Evolutionary conservation across 2,797 vertebrate species (phyloP).

Genomic region (Amblyopsis hoosieri): DNA sequence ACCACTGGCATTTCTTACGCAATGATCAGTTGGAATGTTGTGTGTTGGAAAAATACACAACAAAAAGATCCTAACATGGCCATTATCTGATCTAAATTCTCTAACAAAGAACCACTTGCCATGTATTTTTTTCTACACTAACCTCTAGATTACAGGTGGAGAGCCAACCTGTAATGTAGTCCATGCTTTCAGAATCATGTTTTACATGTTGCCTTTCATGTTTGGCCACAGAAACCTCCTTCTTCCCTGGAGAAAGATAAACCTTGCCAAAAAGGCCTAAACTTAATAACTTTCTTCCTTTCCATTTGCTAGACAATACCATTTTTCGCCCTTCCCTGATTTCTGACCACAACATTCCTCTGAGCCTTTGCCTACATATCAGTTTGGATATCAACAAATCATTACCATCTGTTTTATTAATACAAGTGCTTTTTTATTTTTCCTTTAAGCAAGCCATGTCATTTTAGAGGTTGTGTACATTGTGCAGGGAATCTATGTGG

Average conservation of each 20-base stretch:
- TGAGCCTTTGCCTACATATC: constrained; percentile 32
- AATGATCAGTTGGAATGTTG: background rate
- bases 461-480: constrained; percentile 26
- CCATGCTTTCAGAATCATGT: constrained; percentile 13
- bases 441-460: constrained; percentile 18
- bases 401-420: constrained; percentile 38
- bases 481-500: constrained; percentile 21
- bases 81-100: too few species aligned
- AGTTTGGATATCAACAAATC: constrained; percentile 47
- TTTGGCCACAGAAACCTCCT: constrained; percentile 12
- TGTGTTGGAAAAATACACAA: constrained; percentile 2
- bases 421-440: constrained; percentile 10
- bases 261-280: constrained; percentile 20
- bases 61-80: background rate
- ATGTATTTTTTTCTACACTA: constrained; percentile 2
- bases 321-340: constrained; percentile 17
- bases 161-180: constrained; percentile 6
- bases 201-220: constrained; percentile 28
- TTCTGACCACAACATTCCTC: constrained; percentile 33
- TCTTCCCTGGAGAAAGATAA: constrained; percentile 13
- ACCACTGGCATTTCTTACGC: background rate
- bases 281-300: constrained; percentile 25
- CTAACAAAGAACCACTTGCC: constrained; percentile 8
- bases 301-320: constrained; percentile 12
- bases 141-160: constrained; percentile 15